A percentile compares a stretch with the other conserved stretches of the same genome.
Conservation (phyloP, 2,888 invertebrate species). For the Temnothorax unifasciatus region DNA sequence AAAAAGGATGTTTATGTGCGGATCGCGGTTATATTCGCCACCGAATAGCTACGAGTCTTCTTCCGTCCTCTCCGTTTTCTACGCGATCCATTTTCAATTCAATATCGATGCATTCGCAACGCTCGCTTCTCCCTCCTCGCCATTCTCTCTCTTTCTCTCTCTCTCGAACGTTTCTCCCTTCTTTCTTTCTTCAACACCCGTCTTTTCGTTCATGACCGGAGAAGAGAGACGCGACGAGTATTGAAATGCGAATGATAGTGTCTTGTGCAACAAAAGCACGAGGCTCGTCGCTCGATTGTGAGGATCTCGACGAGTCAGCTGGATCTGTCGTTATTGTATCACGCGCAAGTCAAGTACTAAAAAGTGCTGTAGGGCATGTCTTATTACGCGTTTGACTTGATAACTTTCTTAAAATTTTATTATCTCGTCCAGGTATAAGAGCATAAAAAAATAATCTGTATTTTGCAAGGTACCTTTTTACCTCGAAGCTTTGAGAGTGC, state of each 20-base stretch:
- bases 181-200: constrained; percentile 38
- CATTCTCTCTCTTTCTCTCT: background rate
- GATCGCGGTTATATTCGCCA: constrained; percentile 37
- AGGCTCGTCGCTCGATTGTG: constrained; percentile 1
- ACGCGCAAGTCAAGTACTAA: background rate
- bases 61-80: constrained; percentile 12
- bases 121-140: constrained; percentile 51
- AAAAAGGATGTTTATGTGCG: constrained; percentile 42
- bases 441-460: background rate
- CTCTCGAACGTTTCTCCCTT: constrained; percentile 5
- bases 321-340: constrained; percentile 26
- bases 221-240: constrained; percentile 10
- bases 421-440: background rate
- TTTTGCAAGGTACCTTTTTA: background rate
- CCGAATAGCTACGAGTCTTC: constrained; percentile 14
- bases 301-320: constrained; percentile 22
- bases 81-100: constrained; percentile 70
- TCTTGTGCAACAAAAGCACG: constrained; percentile 20
- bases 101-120: constrained; percentile 71
- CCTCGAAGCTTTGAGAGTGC: constrained; percentile 6
- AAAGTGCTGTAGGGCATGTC: background rate
- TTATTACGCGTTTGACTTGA: constrained; percentile 13
- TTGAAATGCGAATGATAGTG: constrained; percentile 37
- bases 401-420: constrained; percentile 33
- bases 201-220: constrained; percentile 31